Evolutionary conservation across 2,888 invertebrate species (phyloP), one percentile per base, ranked within the genome.

Genomic region (Nephrotoma appendiculata): DNA sequence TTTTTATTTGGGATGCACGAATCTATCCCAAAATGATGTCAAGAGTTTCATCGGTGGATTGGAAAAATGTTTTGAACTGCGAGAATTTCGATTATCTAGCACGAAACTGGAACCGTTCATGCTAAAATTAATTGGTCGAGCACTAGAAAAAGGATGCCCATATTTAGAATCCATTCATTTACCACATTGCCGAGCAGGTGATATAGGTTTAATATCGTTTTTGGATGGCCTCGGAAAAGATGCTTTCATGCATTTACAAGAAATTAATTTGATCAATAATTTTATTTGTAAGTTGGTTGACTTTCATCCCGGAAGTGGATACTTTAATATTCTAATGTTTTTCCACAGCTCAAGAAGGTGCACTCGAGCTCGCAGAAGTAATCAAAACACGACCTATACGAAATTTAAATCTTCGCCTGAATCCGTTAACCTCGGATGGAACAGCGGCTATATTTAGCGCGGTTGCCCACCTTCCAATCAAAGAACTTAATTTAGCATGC

Each of bases 391-490:
- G 90, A 6, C 87, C 89, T 0, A 87, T 92, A 5, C 88, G 90
- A 83, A 88, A 89, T 9, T 87, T 92, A 2, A 88, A 90, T 41
- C 57, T 92, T 2, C 89, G 91, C 4, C 87, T 91, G 31, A 92
- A 92, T 89, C 91, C 91, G n/a, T 91, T 92, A 43, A 89, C 90
- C 83, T 90, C 91, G 12, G 91, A 91, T 87, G 92, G 92, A 2
- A 90, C 90, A 0, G 90, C 90, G 0, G 90, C 91, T 52, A 89
- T 92, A 86, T 90, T 91, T 87, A 88, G 90, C 1, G 89, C 89
- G 7, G 87, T 91, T 5, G 88, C 89, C 15, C 86, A 87, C 41
- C 88, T 91, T 87, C 90, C 91, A 11, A 89, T 91, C 6, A 88
- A 88, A 83, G 86, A 88, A 31, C 44, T 92, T 11, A 90, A 92